phyloP scores from a whole-genome alignment of 2,797 vertebrate species.

The Microtus obscurus region DNA sequence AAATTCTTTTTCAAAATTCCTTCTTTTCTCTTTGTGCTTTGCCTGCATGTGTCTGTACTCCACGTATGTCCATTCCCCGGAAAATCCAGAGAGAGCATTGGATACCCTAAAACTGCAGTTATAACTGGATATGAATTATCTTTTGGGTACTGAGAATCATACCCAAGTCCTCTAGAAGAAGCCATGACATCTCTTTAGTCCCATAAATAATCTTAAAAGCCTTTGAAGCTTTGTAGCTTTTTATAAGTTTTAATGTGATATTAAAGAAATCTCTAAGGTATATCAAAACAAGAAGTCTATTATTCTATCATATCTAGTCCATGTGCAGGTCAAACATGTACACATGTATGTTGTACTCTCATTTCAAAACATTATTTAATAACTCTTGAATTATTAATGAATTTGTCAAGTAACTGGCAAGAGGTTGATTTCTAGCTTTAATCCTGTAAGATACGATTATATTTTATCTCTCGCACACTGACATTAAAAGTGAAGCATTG shows the following conservation, averaged over 20 bases:
- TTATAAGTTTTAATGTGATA: not conserved
- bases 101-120: not conserved
- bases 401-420: conserved; percentile 83
- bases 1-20: not conserved
- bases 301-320: not conserved
- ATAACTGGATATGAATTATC: not conserved
- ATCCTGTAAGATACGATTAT: conserved; percentile 73
- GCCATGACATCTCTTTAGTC: not conserved
- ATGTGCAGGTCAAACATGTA: not conserved
- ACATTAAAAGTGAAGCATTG: conserved; percentile 65
- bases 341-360: not conserved
- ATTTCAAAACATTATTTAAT: conserved; percentile 73
- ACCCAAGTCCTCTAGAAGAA: not conserved
- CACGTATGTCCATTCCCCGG: not conserved
- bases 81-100: not conserved
- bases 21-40: not conserved
- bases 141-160: not conserved
- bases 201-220: not conserved
- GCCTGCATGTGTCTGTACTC: not conserved
- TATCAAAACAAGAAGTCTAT: conserved; percentile 20
- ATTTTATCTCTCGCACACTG: conserved; percentile 68
- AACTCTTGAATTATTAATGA: conserved; percentile 87
- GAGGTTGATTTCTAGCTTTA: conserved; percentile 85
- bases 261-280: conserved; percentile 63
- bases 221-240: not conserved